Evolutionary conservation across 2,113 vertebrate species (phyloP).

Genomic region (Notarius lentiginosus): DNA sequence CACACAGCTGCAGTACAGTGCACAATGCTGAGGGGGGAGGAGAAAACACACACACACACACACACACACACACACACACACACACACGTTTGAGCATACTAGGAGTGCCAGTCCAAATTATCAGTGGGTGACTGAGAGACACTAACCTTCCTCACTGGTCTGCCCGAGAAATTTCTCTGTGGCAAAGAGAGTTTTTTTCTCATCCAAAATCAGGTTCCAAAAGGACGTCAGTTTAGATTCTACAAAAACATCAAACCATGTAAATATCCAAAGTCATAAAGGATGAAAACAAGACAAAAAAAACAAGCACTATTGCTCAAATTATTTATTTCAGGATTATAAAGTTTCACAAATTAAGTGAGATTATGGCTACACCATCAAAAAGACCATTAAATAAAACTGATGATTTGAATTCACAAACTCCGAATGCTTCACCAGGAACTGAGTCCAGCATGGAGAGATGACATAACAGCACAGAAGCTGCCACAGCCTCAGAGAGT

Average conservation of each 20-base stretch:
- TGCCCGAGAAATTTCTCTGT: conserved; percentile 93
- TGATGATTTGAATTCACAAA: background rate
- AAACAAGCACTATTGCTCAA: background rate
- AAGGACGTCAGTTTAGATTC: conserved; percentile 85
- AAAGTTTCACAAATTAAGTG: background rate
- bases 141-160: conserved; percentile 88
- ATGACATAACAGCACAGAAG: conserved; percentile 86
- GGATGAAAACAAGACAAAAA: background rate
- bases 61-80: background rate
- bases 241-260: conserved; percentile 62
- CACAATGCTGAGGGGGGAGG: conserved; percentile 63
- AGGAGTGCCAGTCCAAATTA: background rate
- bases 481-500: conserved; percentile 84
- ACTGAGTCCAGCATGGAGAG: conserved; percentile 82
- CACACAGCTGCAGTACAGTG: conserved; percentile 85
- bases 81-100: background rate
- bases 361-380: background rate
- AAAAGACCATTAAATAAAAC: background rate
- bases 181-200: conserved; percentile 92
- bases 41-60: background rate
- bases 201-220: conserved; percentile 91
- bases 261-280: background rate
- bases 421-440: conserved; percentile 75
- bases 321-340: background rate
- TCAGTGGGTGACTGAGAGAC: too few relatives aligned